Percentiles rank a stretch among this genome's conserved stretches.
Evolutionary conservation across 2,113 vertebrate species (phyloP).

Genomic region (Anarrhichthys ocellatus): DNA sequence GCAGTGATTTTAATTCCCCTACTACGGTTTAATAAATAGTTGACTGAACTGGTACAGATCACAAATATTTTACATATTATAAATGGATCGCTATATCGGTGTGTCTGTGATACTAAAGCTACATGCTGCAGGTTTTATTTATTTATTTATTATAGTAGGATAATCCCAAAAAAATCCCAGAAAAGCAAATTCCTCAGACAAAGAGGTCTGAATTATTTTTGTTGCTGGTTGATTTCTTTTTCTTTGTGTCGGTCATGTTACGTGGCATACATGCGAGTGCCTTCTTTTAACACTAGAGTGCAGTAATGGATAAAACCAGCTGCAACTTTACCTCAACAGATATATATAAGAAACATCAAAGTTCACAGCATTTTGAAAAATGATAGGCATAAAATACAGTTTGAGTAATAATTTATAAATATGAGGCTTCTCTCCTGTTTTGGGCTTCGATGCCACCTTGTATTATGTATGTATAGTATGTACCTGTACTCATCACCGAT

Average conservation of each 20-base stretch:
- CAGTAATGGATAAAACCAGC: conserved; percentile 48
- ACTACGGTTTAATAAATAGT: not conserved
- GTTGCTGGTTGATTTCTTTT: not conserved
- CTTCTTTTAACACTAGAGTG: conserved; percentile 65
- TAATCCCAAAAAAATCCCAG: not conserved
- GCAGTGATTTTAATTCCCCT: not conserved
- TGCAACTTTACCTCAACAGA: not conserved
- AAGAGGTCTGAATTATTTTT: not conserved
- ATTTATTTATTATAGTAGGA: not conserved
- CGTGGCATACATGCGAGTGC: conserved; percentile 25
- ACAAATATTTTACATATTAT: not conserved
- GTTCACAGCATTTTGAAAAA: not conserved
- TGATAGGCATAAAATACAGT: not conserved
- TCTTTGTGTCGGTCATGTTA: not conserved
- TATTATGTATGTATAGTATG: not conserved
- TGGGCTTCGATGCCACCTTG: not conserved
- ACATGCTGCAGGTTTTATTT: not conserved
- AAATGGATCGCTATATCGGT: not conserved
- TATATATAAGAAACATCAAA: not conserved
- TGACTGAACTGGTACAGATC: not conserved
- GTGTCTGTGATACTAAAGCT: not conserved
- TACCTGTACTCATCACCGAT: not conserved
- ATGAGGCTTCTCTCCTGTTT: not conserved
- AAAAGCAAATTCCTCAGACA: not conserved
- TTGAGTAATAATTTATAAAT: not conserved